Percentiles rank a stretch among this genome's conserved stretches.
Conservation (phyloP, 2,797 vertebrate genomes). For the Sebastes taczanowskii region DNA sequence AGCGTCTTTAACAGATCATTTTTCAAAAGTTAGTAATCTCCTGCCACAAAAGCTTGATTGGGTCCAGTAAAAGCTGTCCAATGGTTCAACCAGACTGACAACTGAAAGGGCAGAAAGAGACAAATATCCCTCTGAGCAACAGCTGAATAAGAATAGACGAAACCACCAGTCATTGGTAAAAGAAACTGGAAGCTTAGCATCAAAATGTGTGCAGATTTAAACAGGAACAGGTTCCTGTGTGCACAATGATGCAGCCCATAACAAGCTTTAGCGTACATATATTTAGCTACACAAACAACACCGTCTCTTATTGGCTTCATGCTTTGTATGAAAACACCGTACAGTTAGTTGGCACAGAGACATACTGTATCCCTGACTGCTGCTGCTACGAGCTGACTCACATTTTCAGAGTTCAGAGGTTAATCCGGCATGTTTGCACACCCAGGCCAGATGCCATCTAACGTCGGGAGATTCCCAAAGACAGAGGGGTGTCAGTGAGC, state of each 20-base stretch:
- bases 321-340: background rate
- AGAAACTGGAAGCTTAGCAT: background rate
- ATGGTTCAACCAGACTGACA: background rate
- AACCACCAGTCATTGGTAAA: background rate
- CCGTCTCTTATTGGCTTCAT: background rate
- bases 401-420: slow-evolving; percentile 53
- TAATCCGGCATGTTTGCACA: slow-evolving; percentile 49
- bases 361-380: background rate
- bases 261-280: no score
- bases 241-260: no score
- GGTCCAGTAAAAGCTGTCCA: no score
- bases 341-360: background rate
- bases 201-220: background rate
- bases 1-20: background rate
- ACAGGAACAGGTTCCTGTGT: background rate
- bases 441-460: slow-evolving; percentile 10
- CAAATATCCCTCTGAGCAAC: background rate
- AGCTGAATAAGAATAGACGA: background rate
- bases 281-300: background rate
- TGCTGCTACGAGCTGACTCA: slow-evolving; percentile 21
- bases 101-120: background rate
- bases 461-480: slow-evolving; percentile 32
- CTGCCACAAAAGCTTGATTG: no score
- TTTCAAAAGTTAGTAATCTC: no score
- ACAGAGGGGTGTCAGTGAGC: slow-evolving; percentile 31